These are phyloP conservation scores for Setophaga coronata DNA, from an alignment of 2,113 vertebrate species.

Conservation along the genomic window DNA sequence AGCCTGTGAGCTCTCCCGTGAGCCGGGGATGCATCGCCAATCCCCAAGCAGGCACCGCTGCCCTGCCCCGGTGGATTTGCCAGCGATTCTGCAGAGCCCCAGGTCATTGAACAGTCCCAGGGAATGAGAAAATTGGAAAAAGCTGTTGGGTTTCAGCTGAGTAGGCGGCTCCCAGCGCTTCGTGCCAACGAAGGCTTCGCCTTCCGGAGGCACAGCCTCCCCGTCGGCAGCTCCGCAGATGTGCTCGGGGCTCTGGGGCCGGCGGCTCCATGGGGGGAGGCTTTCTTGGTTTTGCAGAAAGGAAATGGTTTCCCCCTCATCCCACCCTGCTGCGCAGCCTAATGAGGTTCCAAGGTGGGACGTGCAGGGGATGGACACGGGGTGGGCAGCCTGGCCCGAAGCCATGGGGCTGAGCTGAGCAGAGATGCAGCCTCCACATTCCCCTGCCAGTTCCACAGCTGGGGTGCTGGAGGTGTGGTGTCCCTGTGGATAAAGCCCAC, in stretches of 20 bases:
- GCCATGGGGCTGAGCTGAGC: neutral
- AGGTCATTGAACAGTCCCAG: constrained; percentile 18
- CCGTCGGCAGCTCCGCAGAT: constrained; percentile 13
- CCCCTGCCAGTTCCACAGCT: rapidly evolving
- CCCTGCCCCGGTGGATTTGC: neutral
- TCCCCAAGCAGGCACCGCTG: neutral
- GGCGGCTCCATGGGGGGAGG: neutral
- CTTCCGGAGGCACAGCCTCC: constrained; percentile 58
- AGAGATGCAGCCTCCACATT: neutral
- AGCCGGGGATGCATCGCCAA: rapidly evolving
- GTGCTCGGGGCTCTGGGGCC: neutral
- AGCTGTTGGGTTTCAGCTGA: constrained; percentile 59
- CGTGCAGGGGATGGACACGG: neutral
- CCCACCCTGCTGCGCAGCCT: neutral
- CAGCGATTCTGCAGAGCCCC: neutral
- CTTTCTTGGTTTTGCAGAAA: constrained; percentile 6
- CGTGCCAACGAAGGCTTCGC: constrained; percentile 48
- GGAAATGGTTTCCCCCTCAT: neutral
- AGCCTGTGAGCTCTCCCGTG: neutral
- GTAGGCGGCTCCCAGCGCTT: constrained; percentile 32
- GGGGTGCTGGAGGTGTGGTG: neutral
- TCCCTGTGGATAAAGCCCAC: neutral
- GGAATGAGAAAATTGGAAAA: constrained; percentile 62
- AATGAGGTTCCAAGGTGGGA: neutral
- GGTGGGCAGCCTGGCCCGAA: neutral